A percentile compares a stretch with the other conserved stretches of the same genome.
Conservation (phyloP, 2,797 vertebrate genomes). For the Trematomus bernacchii region DNA sequence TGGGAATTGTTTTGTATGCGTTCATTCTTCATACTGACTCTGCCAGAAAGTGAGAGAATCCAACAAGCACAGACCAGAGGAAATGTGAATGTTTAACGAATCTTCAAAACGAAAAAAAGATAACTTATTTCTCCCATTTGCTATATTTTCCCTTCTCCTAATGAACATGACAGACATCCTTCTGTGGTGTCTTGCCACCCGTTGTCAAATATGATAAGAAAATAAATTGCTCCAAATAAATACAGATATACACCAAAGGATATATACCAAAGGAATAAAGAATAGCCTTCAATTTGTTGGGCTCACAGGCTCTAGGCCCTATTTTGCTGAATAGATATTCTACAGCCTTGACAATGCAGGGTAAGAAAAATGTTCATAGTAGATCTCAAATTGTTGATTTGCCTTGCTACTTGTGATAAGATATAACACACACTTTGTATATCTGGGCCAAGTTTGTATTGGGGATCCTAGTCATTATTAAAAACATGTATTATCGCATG, state of each 20-base stretch:
- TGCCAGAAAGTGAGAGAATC: constrained; percentile 35
- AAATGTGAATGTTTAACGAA: constrained; percentile 34
- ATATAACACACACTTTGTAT: not conserved
- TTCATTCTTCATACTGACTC: constrained; percentile 49
- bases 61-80: constrained; percentile 8
- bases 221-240: constrained; percentile 16
- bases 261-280: not conserved
- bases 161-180: not conserved
- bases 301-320: not conserved
- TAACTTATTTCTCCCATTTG: constrained; percentile 7
- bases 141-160: constrained; percentile 3
- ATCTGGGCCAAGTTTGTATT: not conserved
- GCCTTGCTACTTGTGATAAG: not conserved
- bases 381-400: not conserved
- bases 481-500: not conserved
- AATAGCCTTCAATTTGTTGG: not conserved
- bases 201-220: constrained; percentile 28
- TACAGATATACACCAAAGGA: constrained; percentile 19
- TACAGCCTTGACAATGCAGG: not conserved
- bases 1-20: constrained; percentile 50
- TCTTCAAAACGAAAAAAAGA: constrained; percentile 23
- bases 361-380: not conserved
- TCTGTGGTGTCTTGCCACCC: constrained; percentile 31
- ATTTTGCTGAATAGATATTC: not conserved
- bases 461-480: not conserved